Evolutionary conservation across 2,797 vertebrate species (phyloP), one percentile per base, ranked within the genome.

Genomic region (Octomys mimax): DNA sequence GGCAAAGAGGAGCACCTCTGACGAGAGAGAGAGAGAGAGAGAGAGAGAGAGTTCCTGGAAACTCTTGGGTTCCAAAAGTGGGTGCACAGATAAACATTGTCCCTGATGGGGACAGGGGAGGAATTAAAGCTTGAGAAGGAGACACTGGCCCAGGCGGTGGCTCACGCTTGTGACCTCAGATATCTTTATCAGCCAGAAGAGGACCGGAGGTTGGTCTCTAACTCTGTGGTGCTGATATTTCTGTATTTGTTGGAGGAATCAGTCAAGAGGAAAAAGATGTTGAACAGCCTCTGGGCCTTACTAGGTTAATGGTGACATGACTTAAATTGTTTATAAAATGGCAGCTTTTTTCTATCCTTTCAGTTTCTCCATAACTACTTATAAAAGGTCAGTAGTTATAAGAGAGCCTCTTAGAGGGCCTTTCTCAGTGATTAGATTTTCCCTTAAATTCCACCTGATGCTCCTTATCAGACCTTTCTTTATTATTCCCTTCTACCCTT

Each of bases 41-140:
- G 4, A 75, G 28, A 49, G 46, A 57, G 33, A 95, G 2, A 57
- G 10, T 33, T 33, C 21, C 0, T 1, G 57, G 61, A 88, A 39
- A 73, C 22, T 21, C 36, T 87, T 21, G 7, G 68, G 57, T 84
- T 89, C 36, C 28, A 75, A 70, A 95, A 78, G 26, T 85, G 62
- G 19, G 19, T 12, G 1, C 52, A 14, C 2, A 82, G 83, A 75
- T 49, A 33, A 6, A 2, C 33, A 59, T n/a, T 31, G n/a, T 7
- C 46, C 66, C 52, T 3, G 9, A 61, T 36, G 59, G 87, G 52
- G 28, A 64, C 16, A 22, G 81, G 70, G 77, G 42, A 88, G 71
- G 22, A 68, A 77, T 36, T n/a, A 10, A 5, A 28, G 39, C 7
- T 31, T n/a, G 36, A 31, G 49, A 54, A 92, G 84, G n/a, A 84